Evolutionary conservation across 2,888 invertebrate genomes (phyloP).

Genomic region (Luperina testacea): DNA sequence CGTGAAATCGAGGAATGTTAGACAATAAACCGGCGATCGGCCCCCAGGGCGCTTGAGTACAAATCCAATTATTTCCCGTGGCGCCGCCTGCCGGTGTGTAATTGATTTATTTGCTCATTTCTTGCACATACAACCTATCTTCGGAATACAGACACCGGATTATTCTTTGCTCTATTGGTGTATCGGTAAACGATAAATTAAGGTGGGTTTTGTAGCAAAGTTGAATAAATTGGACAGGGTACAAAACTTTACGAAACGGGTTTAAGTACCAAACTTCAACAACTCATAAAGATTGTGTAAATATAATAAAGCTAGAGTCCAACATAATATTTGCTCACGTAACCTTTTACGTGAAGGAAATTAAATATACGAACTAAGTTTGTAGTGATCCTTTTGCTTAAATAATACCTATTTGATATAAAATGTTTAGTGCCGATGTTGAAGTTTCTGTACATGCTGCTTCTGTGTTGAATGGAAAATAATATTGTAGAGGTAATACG

Average conservation of each 20-base stretch:
- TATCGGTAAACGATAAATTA: constrained; percentile 58
- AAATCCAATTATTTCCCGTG: constrained; percentile 87
- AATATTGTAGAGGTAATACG: constrained; percentile 25
- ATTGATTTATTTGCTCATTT: constrained; percentile 88
- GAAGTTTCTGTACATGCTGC: constrained; percentile 1
- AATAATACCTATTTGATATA: constrained; percentile 45
- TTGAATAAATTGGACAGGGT: constrained; percentile 27
- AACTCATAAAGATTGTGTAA: constrained; percentile 46
- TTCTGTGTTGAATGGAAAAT: constrained; percentile 26
- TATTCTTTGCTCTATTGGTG: constrained; percentile 63
- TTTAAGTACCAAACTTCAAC: constrained; percentile 37
- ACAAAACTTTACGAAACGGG: constrained; percentile 17
- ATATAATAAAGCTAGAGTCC: constrained; percentile 46
- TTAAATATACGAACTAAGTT: constrained; percentile 52
- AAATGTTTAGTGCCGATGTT: constrained; percentile 12
- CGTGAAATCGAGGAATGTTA: constrained; percentile 77
- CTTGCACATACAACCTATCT: constrained; percentile 77
- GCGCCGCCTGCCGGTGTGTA: constrained; percentile 82
- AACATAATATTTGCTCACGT: constrained; percentile 47
- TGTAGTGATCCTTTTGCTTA: constrained; percentile 46
- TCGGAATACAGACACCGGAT: constrained; percentile 69
- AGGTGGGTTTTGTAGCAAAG: constrained; percentile 28
- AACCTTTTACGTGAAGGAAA: constrained; percentile 48
- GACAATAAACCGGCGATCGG: constrained; percentile 82
- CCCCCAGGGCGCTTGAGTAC: constrained; percentile 81